phyloP scores from a whole-genome alignment of 1,140 invertebrate species.

The Ruditapes philippinarum region DNA sequence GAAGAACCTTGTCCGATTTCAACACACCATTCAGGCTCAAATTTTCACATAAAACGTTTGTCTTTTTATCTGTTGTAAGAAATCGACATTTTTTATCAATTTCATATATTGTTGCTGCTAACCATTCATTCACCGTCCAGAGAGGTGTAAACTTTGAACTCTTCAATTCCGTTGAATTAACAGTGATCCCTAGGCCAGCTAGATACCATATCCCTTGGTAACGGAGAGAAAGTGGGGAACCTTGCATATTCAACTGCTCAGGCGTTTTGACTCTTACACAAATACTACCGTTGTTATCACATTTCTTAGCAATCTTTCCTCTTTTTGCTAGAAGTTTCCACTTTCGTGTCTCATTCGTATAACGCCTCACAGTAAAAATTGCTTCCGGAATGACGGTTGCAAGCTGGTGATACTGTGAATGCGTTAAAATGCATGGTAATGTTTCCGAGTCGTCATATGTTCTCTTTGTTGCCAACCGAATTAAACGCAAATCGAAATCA shows the following conservation, averaged over 20 bases:
- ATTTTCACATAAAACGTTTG: constrained; percentile 32
- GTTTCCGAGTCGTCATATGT: not conserved
- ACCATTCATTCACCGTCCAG: constrained; percentile 47
- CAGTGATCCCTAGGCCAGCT: constrained; percentile 32
- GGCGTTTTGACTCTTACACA: constrained; percentile 23
- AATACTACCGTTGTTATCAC: constrained; percentile 37
- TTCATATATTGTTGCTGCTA: constrained; percentile 54
- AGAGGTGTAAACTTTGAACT: constrained; percentile 47
- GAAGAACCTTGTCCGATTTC: not conserved
- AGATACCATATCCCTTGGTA: constrained; percentile 66
- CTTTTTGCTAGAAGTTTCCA: constrained; percentile 12
- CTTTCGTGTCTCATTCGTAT: constrained; percentile 6
- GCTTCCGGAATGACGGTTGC: constrained; percentile 22
- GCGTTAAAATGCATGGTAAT: constrained; percentile 54
- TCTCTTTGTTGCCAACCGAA: constrained; percentile 1
- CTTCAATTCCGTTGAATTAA: not conserved
- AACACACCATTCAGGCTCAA: not conserved
- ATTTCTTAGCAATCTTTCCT: constrained; percentile 31
- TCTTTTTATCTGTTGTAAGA: constrained; percentile 9
- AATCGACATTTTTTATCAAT: constrained; percentile 59
- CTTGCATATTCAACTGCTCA: constrained; percentile 9
- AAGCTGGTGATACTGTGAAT: constrained; percentile 52
- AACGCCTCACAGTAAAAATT: constrained; percentile 27
- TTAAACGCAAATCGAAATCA: constrained; percentile 50
- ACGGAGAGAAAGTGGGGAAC: constrained; percentile 47